These are phyloP conservation scores for Telmatochromis bifrenatus DNA, from an alignment of 2,113 vertebrate genomes.

Conservation along the genomic window DNA sequence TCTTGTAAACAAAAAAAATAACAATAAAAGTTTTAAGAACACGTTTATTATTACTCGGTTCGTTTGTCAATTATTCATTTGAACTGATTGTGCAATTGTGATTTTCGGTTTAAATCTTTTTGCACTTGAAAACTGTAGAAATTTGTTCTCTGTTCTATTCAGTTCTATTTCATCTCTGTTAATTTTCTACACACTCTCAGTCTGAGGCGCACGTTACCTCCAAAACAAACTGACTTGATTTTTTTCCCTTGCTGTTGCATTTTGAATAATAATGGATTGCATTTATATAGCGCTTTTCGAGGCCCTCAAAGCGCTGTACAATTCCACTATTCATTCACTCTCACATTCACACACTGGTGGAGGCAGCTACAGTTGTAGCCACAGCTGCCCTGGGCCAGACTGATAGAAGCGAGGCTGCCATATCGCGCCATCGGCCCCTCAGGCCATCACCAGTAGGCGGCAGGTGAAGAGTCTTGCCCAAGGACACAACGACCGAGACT, in stretches of 20 bases:
- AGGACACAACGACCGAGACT: not conserved
- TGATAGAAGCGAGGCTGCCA: not conserved
- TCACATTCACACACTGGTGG: not conserved
- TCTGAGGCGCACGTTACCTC: not conserved
- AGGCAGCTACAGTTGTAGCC: not conserved
- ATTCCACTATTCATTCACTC: not conserved
- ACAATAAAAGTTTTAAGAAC: accelerated
- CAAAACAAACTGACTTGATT: not conserved
- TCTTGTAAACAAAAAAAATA: not conserved
- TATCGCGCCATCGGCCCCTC: not conserved
- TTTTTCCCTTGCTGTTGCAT: not conserved
- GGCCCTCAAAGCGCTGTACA: not conserved
- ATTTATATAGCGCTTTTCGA: not conserved
- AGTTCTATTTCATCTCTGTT: not conserved
- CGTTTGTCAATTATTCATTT: not conserved
- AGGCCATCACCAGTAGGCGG: not conserved
- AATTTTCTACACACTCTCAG: not conserved
- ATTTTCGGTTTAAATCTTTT: not conserved
- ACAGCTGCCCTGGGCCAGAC: not conserved
- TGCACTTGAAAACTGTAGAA: not conserved
- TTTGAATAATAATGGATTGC: not conserved
- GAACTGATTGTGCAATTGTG: not conserved
- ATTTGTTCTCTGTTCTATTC: not conserved
- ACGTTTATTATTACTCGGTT: not conserved
- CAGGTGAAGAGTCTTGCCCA: not conserved